Percentiles rank a stretch among this genome's conserved stretches.
Evolutionary conservation across 2,113 vertebrate genomes (phyloP).

Genomic region (Prochilodus magdalenae): DNA sequence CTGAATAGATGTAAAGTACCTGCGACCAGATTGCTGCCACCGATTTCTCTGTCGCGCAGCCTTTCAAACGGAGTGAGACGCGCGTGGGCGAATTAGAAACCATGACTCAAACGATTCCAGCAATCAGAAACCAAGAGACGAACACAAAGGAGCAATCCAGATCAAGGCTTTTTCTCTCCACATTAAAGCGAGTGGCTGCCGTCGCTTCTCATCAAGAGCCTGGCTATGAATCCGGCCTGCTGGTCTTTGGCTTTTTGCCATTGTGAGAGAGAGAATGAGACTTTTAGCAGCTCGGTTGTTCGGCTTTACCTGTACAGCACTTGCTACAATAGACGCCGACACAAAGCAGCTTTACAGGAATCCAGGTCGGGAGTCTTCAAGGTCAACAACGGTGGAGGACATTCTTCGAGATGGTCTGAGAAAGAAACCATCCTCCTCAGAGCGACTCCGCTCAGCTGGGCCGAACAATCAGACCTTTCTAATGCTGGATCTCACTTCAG

Average conservation of each 20-base stretch:
- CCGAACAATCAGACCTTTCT: too few species aligned
- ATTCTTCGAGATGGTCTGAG: background rate
- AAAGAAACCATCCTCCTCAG: background rate
- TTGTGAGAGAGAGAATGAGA: background rate
- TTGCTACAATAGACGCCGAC: background rate
- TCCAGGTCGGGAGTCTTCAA: background rate
- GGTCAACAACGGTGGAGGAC: background rate
- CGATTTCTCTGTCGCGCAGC: constrained; percentile 29
- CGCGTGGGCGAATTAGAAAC: constrained; percentile 41
- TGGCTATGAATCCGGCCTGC: background rate
- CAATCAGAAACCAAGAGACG: constrained; percentile 31
- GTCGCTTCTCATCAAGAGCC: constrained; percentile 17
- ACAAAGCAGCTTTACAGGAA: background rate
- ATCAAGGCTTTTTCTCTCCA: constrained; percentile 37
- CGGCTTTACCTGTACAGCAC: background rate
- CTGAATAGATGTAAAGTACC: constrained; percentile 30
- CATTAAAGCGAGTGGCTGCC: constrained; percentile 18
- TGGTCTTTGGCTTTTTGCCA: background rate
- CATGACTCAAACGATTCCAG: constrained; percentile 45
- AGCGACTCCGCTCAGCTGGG: too few species aligned
- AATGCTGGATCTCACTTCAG: too few species aligned
- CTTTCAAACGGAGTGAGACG: constrained; percentile 32
- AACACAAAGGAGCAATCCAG: constrained; percentile 20
- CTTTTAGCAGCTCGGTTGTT: background rate
- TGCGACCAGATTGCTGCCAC: constrained; percentile 28